Evolutionary conservation across 2,797 vertebrate genomes (phyloP).

Genomic region (Antrozous pallidus): DNA sequence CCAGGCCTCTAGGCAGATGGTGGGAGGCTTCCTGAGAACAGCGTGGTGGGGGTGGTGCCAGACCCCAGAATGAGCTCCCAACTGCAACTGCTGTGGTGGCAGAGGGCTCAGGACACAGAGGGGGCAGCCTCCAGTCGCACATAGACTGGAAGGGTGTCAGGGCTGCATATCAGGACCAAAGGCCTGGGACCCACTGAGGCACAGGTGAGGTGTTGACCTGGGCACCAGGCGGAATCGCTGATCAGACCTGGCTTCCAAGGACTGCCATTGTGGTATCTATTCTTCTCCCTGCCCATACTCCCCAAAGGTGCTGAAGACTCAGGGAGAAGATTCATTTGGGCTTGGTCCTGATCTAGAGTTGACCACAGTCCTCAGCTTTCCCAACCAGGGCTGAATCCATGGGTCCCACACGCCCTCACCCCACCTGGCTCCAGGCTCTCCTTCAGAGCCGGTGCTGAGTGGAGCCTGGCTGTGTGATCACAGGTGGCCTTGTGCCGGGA

Average conservation of each 20-base stretch:
- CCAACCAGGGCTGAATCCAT: not conserved
- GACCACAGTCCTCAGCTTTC: not conserved
- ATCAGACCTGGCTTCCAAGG: not conserved
- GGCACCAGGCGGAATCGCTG: not conserved
- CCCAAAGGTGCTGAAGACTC: not conserved
- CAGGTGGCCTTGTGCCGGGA: constrained; percentile 1
- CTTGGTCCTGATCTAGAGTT: not conserved
- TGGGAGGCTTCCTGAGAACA: not conserved
- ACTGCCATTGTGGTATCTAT: not conserved
- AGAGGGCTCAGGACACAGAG: not conserved
- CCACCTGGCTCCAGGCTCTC: not conserved
- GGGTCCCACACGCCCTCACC: not conserved
- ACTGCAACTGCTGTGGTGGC: accelerated
- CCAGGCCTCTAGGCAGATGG: not conserved
- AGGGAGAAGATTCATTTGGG: not conserved
- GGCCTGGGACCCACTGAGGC: not conserved
- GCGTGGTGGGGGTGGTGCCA: not conserved
- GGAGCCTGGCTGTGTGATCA: not conserved
- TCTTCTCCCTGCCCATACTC: too few species aligned
- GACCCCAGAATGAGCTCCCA: not conserved
- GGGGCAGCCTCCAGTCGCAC: accelerated
- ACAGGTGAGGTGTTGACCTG: not conserved
- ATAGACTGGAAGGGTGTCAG: not conserved
- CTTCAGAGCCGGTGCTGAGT: not conserved
- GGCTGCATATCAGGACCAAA: not conserved